phyloP scores from a whole-genome alignment of 30 jellyfish, hydroid and myxozoan species.

The Cassiopea xamachana region DNA sequence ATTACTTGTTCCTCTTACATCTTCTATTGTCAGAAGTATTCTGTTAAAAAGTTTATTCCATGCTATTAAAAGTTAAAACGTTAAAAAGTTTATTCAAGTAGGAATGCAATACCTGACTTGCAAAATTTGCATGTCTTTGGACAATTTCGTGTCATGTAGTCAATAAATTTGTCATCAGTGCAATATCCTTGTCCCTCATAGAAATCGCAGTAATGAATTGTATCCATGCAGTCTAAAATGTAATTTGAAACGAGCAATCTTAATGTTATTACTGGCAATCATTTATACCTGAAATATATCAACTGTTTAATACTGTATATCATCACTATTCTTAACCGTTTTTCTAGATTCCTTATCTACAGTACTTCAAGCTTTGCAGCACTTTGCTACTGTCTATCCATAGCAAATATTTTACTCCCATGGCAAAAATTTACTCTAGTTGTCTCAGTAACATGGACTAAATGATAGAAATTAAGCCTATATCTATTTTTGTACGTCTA shows the following conservation, averaged over 20 bases:
- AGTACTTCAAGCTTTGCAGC: background rate
- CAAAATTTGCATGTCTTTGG: conserved; percentile 73
- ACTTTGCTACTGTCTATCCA: background rate
- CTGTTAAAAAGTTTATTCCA: too few species aligned
- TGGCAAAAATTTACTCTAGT: too few species aligned
- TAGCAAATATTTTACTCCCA: too few species aligned
- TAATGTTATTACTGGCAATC: too few species aligned
- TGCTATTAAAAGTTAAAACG: too few species aligned
- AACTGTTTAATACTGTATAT: background rate
- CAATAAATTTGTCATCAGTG: conserved; percentile 62
- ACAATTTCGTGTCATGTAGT: conserved; percentile 76
- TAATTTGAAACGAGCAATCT: background rate
- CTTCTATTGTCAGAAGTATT: too few species aligned
- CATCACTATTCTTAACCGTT: background rate
- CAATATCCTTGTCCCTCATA: conserved; percentile 66
- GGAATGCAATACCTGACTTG: conserved; percentile 10
- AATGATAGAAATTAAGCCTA: too few species aligned
- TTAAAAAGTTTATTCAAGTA: too few species aligned
- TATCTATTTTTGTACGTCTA: too few species aligned
- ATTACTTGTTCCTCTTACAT: too few species aligned
- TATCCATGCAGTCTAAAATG: conserved; percentile 39
- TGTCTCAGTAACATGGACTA: too few species aligned
- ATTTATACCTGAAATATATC: background rate
- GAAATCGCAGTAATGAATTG: conserved; percentile 20
- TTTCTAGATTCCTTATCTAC: background rate